Base-by-base conservation (phyloP, 2,888 invertebrate genomes). In the Sphecodes monilicornis region DNA sequence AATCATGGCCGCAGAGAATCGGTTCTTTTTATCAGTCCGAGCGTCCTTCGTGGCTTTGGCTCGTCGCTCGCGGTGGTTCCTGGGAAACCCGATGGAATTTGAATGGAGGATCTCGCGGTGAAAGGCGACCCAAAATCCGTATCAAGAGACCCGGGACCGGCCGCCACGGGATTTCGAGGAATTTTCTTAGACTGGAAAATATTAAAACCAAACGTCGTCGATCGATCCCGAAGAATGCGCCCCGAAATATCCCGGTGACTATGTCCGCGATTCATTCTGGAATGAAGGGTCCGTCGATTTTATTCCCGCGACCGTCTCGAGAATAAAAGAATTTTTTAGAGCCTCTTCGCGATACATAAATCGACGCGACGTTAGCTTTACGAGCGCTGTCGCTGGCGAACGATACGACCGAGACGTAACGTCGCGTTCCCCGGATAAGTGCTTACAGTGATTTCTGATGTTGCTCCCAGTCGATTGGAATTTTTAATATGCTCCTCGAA, bases 41-140 rank as follows among this genome's bases (percentile, higher is more conserved):
- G 41, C 69, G n/a, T 69, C 69, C 41, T 69, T 39, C 69, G 60
- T 29, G 16, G 60, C 69, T 69, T 43, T 69, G 60, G 60, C 16
- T 29, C 16, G 29, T 29, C 29, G 60, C n/a, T n/a, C 29, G 29
- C 2, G 16, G 13, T 4, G n/a, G 10, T 10, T 10, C 22, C 50
- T n/a, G 50, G n/a, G 10, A 39, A n/a, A 43, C n/a, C n/a, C 41
- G 22, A 26, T 43, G 69, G 69, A 41, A 69, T 69, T 69, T 69
- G 69, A 69, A 69, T 69, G 41, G 41, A 64, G 41, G 41, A 69
- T 69, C 69, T 5, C 13, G 6, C 64, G 64, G 32, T 26, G 69
- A 69, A 69, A 69, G 69, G 69, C 69, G 26, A 41, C 26, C 69
- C 41, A 69, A 64, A 64, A 69, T 69, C 69, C 69, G 69, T 69